A percentile compares a stretch with the other conserved stretches of the same genome.
Evolutionary conservation across 2,888 invertebrate species (phyloP).

Genomic region (Drosophila prostipennis): DNA sequence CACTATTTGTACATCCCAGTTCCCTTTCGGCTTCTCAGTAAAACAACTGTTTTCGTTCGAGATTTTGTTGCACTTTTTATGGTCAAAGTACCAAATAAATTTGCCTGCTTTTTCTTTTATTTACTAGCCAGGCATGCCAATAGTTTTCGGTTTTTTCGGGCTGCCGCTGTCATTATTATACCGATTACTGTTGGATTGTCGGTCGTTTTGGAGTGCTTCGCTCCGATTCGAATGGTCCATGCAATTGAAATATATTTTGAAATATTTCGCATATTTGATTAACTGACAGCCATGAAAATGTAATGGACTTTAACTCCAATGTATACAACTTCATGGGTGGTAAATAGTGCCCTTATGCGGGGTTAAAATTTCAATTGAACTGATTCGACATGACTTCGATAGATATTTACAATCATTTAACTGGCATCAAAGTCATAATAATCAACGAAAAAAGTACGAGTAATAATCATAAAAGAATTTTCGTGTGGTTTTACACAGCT

Average conservation of each 20-base stretch:
- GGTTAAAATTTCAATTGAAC: slow-evolving; percentile 31
- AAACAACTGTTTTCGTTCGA: slow-evolving; percentile 2
- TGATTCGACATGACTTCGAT: slow-evolving; percentile 26
- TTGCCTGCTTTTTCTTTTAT: slow-evolving; percentile 13
- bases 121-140: slow-evolving; percentile 45
- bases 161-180: slow-evolving; percentile 30
- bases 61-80: slow-evolving; percentile 31
- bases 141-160: slow-evolving; percentile 1
- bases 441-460: slow-evolving; percentile 27
- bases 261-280: slow-evolving; percentile 26
- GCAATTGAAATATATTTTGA: slow-evolving; percentile 36
- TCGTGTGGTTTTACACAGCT: slow-evolving; percentile 25
- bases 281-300: slow-evolving; percentile 29
- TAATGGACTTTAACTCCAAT: slow-evolving; percentile 16
- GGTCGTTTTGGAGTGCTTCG: slow-evolving; percentile 1
- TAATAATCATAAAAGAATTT: slow-evolving; percentile 62
- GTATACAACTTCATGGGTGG: slow-evolving; percentile 13
- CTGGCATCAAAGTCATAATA: slow-evolving; percentile 47
- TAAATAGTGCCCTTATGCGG: not conserved
- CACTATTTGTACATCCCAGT: not conserved
- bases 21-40: not conserved
- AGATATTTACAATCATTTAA: slow-evolving; percentile 44
- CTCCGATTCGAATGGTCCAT: not conserved
- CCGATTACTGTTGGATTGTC: slow-evolving; percentile 34
- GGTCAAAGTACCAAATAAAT: not conserved